These are phyloP conservation scores for Lanius ludovicianus DNA, from an alignment of 2,113 vertebrate species.

Conservation along the genomic window DNA sequence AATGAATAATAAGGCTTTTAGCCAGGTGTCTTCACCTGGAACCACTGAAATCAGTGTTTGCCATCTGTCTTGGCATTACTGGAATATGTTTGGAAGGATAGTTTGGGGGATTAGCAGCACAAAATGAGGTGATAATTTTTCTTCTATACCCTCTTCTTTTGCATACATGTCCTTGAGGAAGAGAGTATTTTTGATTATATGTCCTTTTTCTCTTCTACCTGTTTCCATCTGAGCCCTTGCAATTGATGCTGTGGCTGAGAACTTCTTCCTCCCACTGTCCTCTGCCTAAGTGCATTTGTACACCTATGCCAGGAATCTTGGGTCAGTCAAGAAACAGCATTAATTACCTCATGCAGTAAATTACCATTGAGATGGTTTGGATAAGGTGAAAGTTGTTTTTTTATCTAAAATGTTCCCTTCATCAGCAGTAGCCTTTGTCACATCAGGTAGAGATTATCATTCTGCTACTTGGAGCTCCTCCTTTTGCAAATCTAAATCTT, in stretches of 20 bases:
- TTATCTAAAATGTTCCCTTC: neutral
- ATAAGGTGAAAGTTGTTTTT: neutral
- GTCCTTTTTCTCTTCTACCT: neutral
- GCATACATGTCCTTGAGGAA: neutral
- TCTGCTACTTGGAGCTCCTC: neutral
- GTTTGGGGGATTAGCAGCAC: neutral
- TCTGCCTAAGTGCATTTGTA: neutral
- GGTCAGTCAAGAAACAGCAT: neutral
- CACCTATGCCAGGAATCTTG: neutral
- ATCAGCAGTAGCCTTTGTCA: neutral
- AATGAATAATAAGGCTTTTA: neutral
- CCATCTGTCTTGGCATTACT: conserved; percentile 1
- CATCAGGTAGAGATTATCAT: neutral
- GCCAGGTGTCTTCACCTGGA: neutral
- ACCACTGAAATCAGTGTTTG: neutral
- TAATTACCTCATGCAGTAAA: neutral
- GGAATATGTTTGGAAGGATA: neutral
- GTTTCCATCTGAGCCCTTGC: neutral
- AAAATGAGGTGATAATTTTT: neutral
- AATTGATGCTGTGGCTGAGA: neutral
- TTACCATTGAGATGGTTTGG: neutral
- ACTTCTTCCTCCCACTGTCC: neutral
- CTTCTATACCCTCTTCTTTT: neutral
- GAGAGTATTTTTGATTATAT: neutral
- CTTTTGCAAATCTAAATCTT: neutral